These are phyloP conservation scores for Kuschelorhynchus macadamiae DNA, from an alignment of 2,888 invertebrate genomes.

Conservation along the genomic window DNA sequence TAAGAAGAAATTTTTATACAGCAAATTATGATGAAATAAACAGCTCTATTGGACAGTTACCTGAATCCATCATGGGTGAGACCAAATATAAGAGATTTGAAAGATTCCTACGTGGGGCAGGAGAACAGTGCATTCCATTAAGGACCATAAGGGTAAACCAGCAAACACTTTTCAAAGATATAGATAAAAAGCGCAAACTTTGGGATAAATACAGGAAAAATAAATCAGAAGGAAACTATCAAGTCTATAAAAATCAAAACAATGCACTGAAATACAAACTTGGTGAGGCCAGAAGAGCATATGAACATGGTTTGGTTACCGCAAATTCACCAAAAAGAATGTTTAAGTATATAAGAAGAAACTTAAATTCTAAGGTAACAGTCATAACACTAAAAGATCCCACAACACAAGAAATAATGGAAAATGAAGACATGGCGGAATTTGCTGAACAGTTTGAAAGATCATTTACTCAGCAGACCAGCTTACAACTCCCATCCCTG, in stretches of 20 bases:
- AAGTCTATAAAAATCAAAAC: slow-evolving; percentile 3
- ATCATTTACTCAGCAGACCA: not conserved
- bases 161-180: too few species aligned
- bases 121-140: not conserved
- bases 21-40: too few species aligned
- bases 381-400: slow-evolving; percentile 6
- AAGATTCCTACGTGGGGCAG: too few species aligned
- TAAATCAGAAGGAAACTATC: too few species aligned
- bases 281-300: slow-evolving; percentile 4
- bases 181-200: too few species aligned
- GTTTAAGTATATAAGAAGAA: slow-evolving; percentile 10
- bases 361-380: slow-evolving; percentile 15
- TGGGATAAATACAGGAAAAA: too few species aligned
- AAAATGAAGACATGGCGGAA: slow-evolving; percentile 9
- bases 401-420: not conserved
- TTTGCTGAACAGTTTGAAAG: slow-evolving; percentile 9
- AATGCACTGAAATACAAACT: slow-evolving; percentile 2
- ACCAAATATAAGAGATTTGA: too few species aligned
- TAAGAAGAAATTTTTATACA: too few species aligned
- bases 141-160: not conserved
- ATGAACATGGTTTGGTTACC: not conserved
- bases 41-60: too few species aligned
- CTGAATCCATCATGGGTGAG: not conserved
- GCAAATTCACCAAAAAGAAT: slow-evolving; percentile 18
- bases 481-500: too few species aligned